Evolutionary conservation across 2,888 invertebrate genomes (phyloP).

Genomic region (Drosophila niveifrons): DNA sequence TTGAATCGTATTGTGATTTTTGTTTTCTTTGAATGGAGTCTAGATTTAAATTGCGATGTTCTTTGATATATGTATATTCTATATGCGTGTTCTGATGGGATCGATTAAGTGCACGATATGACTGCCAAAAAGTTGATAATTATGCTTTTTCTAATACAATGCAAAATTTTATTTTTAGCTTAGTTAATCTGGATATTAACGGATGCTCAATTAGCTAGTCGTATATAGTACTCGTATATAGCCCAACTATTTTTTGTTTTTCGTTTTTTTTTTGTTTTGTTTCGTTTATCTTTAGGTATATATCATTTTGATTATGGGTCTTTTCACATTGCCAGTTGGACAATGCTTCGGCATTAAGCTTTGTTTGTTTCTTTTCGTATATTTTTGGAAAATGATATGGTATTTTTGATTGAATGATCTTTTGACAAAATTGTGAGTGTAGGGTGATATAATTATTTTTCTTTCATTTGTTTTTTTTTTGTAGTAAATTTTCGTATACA

Average conservation of each 20-base stretch:
- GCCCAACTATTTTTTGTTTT: constrained; percentile 30
- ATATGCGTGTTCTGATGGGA: constrained; percentile 44
- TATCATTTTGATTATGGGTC: constrained; percentile 73
- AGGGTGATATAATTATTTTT: constrained; percentile 31
- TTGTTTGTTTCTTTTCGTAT: constrained; percentile 41
- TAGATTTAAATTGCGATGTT: constrained; percentile 32
- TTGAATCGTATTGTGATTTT: constrained; percentile 42
- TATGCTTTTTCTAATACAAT: constrained; percentile 54
- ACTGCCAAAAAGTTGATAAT: constrained; percentile 66
- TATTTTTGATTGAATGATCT: constrained; percentile 34
- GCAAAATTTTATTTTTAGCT: constrained; percentile 32
- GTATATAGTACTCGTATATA: constrained; percentile 37
- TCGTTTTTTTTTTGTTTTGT: neutral
- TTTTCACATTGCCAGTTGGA: constrained; percentile 42
- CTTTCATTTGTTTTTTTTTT: constrained; percentile 36
- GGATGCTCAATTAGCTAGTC: constrained; percentile 62
- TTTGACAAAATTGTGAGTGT: constrained; percentile 16
- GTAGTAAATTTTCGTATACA: constrained; percentile 78
- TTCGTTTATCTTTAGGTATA: constrained; percentile 59
- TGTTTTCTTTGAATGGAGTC: constrained; percentile 40
- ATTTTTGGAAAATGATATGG: constrained; percentile 50
- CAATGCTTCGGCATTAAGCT: constrained; percentile 36
- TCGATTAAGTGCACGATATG: constrained; percentile 76
- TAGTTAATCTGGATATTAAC: constrained; percentile 43
- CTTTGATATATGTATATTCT: constrained; percentile 9